These are phyloP conservation scores for Eurois occulta DNA, from an alignment of 2,888 invertebrate genomes.

Conservation along the genomic window DNA sequence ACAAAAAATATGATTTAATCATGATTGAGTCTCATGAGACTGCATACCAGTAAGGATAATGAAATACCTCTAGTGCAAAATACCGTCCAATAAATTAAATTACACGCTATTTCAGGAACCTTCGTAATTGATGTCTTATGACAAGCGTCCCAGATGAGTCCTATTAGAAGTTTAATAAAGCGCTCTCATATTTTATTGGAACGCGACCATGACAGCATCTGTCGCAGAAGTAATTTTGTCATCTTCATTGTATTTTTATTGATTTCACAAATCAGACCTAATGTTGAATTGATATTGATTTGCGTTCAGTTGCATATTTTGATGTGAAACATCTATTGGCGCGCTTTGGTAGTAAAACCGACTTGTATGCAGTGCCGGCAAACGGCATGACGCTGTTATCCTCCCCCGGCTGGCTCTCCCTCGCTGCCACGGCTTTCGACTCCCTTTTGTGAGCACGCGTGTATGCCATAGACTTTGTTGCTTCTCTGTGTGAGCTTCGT, in stretches of 20 bases:
- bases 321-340: too few species aligned
- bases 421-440: too few species aligned
- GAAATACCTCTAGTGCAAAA: not conserved
- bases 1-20: not conserved
- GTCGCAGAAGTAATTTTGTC: constrained; percentile 3
- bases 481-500: too few species aligned
- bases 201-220: not conserved
- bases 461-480: too few species aligned
- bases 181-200: constrained; percentile 14
- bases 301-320: too few species aligned
- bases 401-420: too few species aligned
- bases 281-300: not conserved
- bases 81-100: constrained; percentile 8
- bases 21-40: not conserved
- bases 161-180: constrained; percentile 34
- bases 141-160: constrained; percentile 9
- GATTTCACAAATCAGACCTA: not conserved
- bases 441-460: too few species aligned
- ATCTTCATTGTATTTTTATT: constrained; percentile 4
- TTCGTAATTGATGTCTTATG: constrained; percentile 5
- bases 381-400: too few species aligned
- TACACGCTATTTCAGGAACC: constrained; percentile 10
- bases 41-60: not conserved
- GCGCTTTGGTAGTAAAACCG: too few species aligned
- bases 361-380: too few species aligned